Conservation (phyloP, 2,113 vertebrate species). For the Pteropus alecto region DNA sequence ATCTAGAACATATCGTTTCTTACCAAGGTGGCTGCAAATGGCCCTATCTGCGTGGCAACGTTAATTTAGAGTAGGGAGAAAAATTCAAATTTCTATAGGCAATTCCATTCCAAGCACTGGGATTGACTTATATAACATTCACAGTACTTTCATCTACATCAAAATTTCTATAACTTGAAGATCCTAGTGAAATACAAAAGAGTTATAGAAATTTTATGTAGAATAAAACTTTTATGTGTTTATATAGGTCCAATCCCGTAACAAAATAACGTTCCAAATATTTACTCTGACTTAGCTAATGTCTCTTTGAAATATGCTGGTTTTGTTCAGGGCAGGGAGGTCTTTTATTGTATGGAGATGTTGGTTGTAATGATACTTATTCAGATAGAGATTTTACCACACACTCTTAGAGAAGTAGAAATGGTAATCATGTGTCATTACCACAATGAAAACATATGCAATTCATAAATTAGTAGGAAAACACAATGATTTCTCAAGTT, state of each 20-base stretch:
- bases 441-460: slow-evolving; percentile 72
- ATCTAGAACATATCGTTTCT: background rate
- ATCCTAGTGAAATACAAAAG: background rate
- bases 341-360: background rate
- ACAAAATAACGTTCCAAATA: background rate
- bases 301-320: background rate
- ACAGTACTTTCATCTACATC: slow-evolving; percentile 37
- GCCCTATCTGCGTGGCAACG: background rate
- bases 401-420: slow-evolving; percentile 53
- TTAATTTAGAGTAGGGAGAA: background rate
- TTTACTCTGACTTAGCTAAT: background rate
- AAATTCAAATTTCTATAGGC: background rate
- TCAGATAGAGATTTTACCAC: background rate
- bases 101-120: background rate
- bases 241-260: slow-evolving; percentile 32
- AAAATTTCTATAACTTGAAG: slow-evolving; percentile 56
- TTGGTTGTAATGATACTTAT: background rate
- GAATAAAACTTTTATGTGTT: slow-evolving; percentile 11
- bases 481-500: background rate
- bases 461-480: slow-evolving; percentile 56
- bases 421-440: slow-evolving; percentile 44
- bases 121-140: background rate
- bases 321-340: background rate
- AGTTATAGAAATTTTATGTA: slow-evolving; percentile 63
- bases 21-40: background rate